A percentile compares a stretch with the other conserved stretches of the same genome.
These are phyloP conservation scores for Solea senegalensis DNA, from an alignment of 2,113 vertebrate genomes.

Conservation along the genomic window DNA sequence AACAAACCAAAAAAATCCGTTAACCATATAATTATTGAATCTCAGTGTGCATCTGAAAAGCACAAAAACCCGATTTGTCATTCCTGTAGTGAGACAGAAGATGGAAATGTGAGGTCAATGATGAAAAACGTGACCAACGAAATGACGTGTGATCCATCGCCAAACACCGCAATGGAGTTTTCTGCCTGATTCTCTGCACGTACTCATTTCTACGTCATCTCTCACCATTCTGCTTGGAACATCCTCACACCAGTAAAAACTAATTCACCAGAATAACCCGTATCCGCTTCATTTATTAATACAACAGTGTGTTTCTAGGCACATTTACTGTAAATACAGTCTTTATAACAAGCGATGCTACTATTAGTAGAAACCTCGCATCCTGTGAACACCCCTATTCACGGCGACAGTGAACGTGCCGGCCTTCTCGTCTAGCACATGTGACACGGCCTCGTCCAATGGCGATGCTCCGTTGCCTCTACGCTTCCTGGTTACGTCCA, in stretches of 20 bases:
- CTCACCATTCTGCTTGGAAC: constrained; percentile 11
- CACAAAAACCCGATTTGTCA: neutral
- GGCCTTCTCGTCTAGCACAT: constrained; percentile 32
- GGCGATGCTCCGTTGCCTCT: neutral
- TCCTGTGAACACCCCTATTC: neutral
- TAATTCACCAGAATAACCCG: constrained; percentile 3
- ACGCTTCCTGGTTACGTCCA: constrained; percentile 63
- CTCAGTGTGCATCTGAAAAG: neutral
- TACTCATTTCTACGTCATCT: constrained; percentile 73
- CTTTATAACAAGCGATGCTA: neutral
- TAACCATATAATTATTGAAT: too few species aligned
- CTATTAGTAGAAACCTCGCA: constrained; percentile 4
- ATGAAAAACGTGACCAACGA: constrained; percentile 40
- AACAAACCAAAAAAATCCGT: too few species aligned
- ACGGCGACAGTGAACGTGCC: constrained; percentile 62
- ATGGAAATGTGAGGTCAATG: constrained; percentile 1
- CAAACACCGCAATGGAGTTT: constrained; percentile 47
- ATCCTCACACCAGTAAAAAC: too few species aligned
- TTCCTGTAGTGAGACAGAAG: neutral
- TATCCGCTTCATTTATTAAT: neutral
- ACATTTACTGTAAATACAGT: rapidly evolving
- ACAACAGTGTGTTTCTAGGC: rapidly evolving
- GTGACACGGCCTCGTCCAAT: constrained; percentile 71
- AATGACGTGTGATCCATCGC: constrained; percentile 45
- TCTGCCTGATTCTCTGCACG: constrained; percentile 75